Evolutionary conservation across 2,888 invertebrate genomes (phyloP).

Genomic region (Callimorpha dominula): DNA sequence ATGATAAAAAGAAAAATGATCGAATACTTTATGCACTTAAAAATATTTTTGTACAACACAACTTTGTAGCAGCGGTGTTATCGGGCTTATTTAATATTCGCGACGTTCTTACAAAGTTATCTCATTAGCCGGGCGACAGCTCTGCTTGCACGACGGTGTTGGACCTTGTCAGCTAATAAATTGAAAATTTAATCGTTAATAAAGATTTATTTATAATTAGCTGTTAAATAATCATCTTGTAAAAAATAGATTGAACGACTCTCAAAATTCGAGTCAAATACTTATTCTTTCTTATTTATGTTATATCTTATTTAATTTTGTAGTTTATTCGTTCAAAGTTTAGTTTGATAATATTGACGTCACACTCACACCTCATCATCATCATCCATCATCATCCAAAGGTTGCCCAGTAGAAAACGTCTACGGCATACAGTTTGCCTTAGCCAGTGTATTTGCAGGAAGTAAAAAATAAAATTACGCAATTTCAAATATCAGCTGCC

Average conservation of each 20-base stretch:
- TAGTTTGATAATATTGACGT: no score
- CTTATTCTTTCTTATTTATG: neutral
- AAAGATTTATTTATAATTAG: constrained; percentile 12
- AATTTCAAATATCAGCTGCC: no score
- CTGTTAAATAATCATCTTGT: neutral
- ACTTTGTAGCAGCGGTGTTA: constrained; percentile 38
- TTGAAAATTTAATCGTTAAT: constrained; percentile 27
- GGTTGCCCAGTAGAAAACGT: no score
- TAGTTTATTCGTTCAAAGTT: no score
- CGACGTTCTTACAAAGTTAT: constrained; percentile 57
- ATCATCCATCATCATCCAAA: no score
- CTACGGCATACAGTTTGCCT: no score
- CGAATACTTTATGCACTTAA: neutral
- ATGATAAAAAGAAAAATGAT: constrained; percentile 5
- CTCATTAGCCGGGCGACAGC: constrained; percentile 50
- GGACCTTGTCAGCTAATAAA: constrained; percentile 31
- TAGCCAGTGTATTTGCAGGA: no score
- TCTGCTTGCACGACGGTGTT: constrained; percentile 20
- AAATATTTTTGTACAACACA: constrained; percentile 26
- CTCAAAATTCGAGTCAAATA: neutral
- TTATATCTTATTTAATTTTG: neutral
- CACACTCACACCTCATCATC: no score
- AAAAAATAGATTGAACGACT: neutral
- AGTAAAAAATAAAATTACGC: no score
- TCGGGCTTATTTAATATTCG: constrained; percentile 54